Conservation (phyloP, 1,140 invertebrate species). For the Macrotrachela quadricornifera region DNA sequence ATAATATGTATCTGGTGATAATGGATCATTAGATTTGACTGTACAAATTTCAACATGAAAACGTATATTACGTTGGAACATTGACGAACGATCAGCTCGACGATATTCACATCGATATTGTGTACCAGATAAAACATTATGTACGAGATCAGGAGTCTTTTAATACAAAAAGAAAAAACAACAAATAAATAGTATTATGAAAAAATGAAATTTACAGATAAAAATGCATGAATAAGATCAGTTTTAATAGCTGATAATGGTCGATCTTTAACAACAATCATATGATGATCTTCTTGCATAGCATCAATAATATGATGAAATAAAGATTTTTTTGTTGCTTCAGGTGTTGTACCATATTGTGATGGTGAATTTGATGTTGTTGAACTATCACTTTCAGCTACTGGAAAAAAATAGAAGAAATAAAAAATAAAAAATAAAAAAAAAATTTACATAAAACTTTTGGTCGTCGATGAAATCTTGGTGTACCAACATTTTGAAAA, state of each 20-base stretch:
- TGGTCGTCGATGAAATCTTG: not conserved
- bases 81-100: slow-evolving; percentile 45
- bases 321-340: slow-evolving; percentile 46
- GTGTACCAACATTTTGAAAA: too few species aligned
- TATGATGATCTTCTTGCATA: slow-evolving; percentile 86
- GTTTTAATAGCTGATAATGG: slow-evolving; percentile 84
- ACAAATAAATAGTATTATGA: not conserved
- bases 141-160: slow-evolving; percentile 86
- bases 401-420: not conserved
- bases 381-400: slow-evolving; percentile 29
- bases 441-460: not conserved
- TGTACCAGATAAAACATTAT: slow-evolving; percentile 90
- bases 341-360: not conserved
- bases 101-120: slow-evolving; percentile 94
- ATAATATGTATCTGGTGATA: too few species aligned
- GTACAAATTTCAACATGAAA: slow-evolving; percentile 53
- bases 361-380: slow-evolving; percentile 46
- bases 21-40: too few species aligned
- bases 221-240: slow-evolving; percentile 88
- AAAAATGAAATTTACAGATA: slow-evolving; percentile 46
- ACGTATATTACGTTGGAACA: slow-evolving; percentile 84
- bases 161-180: slow-evolving; percentile 17
- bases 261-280: slow-evolving; percentile 70
- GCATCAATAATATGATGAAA: slow-evolving; percentile 85
- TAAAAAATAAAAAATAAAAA: not conserved